Conservation (phyloP, 2,797 vertebrate species). For the Chloroceryle inda region DNA sequence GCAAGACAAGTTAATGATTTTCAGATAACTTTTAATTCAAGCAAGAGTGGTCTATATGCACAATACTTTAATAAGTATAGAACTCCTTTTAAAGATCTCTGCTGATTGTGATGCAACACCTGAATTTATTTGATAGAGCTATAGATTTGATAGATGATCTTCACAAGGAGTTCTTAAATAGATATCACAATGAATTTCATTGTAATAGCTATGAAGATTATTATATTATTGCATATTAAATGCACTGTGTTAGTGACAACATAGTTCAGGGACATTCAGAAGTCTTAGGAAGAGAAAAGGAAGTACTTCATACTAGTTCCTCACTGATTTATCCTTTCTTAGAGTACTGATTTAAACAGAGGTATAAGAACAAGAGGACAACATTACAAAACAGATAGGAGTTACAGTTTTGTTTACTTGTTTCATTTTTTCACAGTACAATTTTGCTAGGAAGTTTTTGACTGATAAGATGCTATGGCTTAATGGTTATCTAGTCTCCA, state of each 20-base stretch:
- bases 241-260: neutral
- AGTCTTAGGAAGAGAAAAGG: neutral
- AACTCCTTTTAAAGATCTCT: neutral
- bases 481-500: neutral
- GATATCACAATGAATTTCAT: neutral
- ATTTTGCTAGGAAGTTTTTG: neutral
- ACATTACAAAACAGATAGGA: neutral
- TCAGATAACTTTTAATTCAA: neutral
- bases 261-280: neutral
- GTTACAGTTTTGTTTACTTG: neutral
- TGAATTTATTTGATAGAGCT: neutral
- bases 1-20: neutral
- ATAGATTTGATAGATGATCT: neutral
- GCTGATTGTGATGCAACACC: neutral
- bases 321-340: neutral
- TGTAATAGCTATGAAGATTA: neutral
- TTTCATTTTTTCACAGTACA: neutral
- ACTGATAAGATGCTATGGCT: neutral
- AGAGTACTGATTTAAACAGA: neutral
- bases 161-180: neutral
- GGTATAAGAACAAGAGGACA: neutral
- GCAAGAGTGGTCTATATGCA: neutral
- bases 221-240: neutral
- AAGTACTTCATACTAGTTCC: neutral
- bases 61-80: neutral